Conservation (phyloP, 2,113 vertebrate genomes). For the Amphiprion ocellaris region DNA sequence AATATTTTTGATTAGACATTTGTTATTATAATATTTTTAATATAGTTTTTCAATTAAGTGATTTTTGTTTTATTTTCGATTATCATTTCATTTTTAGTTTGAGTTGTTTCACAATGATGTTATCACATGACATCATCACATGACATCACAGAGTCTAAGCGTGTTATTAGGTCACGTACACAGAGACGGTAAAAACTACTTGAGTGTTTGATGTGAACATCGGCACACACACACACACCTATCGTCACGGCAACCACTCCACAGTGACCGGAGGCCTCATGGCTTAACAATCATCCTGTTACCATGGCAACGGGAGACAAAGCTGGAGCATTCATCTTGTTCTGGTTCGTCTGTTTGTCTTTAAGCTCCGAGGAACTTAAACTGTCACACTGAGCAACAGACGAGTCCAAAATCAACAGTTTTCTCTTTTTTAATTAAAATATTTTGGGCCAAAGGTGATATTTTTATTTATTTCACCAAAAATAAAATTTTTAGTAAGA, state of each 20-base stretch:
- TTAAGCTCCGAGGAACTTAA: background rate
- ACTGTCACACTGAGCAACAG: background rate
- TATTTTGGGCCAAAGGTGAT: too few species aligned
- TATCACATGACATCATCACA: too few species aligned
- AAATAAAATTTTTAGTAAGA: too few species aligned
- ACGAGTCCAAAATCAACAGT: background rate
- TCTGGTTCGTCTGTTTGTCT: background rate
- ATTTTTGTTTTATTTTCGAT: too few species aligned
- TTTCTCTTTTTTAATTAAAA: too few species aligned
- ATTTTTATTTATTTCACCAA: too few species aligned
- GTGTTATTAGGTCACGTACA: background rate
- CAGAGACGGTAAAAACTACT: background rate
- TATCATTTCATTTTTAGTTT: too few species aligned
- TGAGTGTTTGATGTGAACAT: too few species aligned
- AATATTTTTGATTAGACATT: too few species aligned
- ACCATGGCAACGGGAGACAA: constrained; percentile 72
- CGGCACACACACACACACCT: constrained; percentile 13
- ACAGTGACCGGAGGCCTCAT: constrained; percentile 37
- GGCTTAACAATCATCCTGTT: constrained; percentile 69
- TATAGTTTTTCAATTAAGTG: too few species aligned
- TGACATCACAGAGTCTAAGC: background rate
- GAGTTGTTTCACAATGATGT: too few species aligned
- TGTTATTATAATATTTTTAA: too few species aligned
- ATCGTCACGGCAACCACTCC: constrained; percentile 52
- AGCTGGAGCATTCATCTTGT: constrained; percentile 52